phyloP scores from a whole-genome alignment of 2,797 vertebrate genomes.

The Catostomus latipinnis region DNA sequence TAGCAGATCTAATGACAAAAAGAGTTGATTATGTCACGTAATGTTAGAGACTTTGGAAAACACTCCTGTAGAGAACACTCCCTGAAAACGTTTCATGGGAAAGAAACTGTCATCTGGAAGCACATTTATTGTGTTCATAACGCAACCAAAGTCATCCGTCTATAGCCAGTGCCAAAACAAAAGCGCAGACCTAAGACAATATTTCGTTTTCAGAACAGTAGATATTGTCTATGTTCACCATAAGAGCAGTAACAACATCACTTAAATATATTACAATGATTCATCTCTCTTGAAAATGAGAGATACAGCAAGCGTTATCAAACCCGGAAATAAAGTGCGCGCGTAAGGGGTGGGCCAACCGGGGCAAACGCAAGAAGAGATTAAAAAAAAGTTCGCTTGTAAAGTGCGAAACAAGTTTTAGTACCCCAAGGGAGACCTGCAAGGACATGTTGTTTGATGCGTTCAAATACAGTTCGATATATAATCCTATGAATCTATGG shows the following conservation, averaged over 20 bases:
- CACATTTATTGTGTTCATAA: neutral
- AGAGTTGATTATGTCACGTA: neutral
- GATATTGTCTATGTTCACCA: neutral
- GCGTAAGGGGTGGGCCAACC: constrained; percentile 40
- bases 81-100: neutral
- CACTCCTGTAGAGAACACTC: constrained; percentile 25
- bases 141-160: neutral
- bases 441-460: neutral
- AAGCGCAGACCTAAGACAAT: neutral
- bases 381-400: neutral
- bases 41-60: neutral
- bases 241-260: neutral
- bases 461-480: neutral
- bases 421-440: constrained; percentile 18
- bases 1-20: constrained; percentile 22
- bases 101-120: constrained; percentile 13
- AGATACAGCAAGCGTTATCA: neutral
- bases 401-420: constrained; percentile 12
- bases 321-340: constrained; percentile 65
- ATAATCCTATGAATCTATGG: neutral
- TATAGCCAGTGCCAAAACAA: neutral
- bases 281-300: neutral
- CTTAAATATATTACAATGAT: neutral
- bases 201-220: too few species aligned
- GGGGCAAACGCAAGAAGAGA: constrained; percentile 9